Evolutionary conservation across 1,140 invertebrate species (phyloP), one percentile per base, ranked within the genome.

Genomic region (Leptinotarsa texana): DNA sequence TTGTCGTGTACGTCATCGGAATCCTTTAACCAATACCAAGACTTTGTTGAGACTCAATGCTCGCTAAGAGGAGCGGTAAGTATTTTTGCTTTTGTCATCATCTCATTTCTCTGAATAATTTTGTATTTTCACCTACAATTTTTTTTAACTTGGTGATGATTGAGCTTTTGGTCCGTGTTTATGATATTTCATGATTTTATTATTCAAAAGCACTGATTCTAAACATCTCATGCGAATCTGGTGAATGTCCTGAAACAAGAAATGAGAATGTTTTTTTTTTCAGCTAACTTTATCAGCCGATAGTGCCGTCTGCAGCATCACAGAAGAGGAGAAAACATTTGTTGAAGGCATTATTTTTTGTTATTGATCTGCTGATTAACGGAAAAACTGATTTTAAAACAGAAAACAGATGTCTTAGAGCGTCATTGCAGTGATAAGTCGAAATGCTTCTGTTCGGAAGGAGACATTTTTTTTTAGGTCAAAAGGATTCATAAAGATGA

Each of bases 31-130:
- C 82, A 99, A 99, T 84, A 91, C 91, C 13, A 89, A 92, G 74
- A 94, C 96, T 4, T 93, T 99, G 93, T 85, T 94, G 74, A 91
- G 92, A 82, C 89, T 99, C 57, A 99, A 99, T 86, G 98, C 98
- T 8, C 3, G 91, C 91, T 63, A 90, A 93, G 83, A 93, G 92
- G 83, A 86, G 90, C 80, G 91, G 91, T 93, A 85, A 90, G 91
- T 91, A 69, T 42, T 22, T 69, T 74, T 22, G 47, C 48, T 3
- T 71, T 17, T 15, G 21, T 21, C 21, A 65, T 74, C 22, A 27
- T 27, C 33, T 42, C 33, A 42, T 42, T 42, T 42, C 33, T 42
- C 11, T 42, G 33, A 42, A 11, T 11, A 42, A 42, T 42, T 42
- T 11, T 42, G 3, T 42, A 42, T 11, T 42, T 42, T 42, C 8